phyloP scores from a whole-genome alignment of 2,797 vertebrate genomes.

The Nyctibius grandis region DNA sequence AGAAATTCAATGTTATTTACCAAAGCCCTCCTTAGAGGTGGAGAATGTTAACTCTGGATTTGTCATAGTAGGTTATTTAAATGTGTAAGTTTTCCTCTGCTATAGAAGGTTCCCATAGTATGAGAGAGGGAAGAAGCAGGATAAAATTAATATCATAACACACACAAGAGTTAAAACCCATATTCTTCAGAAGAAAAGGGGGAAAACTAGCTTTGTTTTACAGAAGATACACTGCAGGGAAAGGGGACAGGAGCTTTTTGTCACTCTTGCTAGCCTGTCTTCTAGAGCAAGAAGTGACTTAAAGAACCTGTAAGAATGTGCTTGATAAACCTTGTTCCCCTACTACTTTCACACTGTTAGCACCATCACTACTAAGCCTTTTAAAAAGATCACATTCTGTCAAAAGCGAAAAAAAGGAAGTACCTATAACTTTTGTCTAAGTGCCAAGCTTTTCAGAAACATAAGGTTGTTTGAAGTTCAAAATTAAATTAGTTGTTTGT shows the following conservation, averaged over 20 bases:
- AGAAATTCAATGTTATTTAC: background rate
- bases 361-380: background rate
- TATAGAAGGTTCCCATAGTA: background rate
- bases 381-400: background rate
- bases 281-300: background rate
- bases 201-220: background rate
- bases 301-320: background rate
- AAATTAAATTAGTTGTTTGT: background rate
- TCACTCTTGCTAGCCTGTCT: background rate
- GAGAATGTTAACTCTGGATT: background rate
- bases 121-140: background rate
- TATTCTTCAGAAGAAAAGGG: background rate
- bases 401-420: background rate
- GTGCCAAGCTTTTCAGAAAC: background rate
- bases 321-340: background rate
- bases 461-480: background rate
- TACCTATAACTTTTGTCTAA: too few relatives aligned
- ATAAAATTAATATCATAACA: background rate
- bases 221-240: background rate
- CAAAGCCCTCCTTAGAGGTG: background rate
- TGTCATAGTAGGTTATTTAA: background rate
- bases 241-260: background rate
- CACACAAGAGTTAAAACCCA: fast-evolving
- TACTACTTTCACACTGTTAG: background rate
- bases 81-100: background rate